Base-by-base conservation (phyloP, 2,113 vertebrate genomes). In the Heteronetta atricapilla region DNA sequence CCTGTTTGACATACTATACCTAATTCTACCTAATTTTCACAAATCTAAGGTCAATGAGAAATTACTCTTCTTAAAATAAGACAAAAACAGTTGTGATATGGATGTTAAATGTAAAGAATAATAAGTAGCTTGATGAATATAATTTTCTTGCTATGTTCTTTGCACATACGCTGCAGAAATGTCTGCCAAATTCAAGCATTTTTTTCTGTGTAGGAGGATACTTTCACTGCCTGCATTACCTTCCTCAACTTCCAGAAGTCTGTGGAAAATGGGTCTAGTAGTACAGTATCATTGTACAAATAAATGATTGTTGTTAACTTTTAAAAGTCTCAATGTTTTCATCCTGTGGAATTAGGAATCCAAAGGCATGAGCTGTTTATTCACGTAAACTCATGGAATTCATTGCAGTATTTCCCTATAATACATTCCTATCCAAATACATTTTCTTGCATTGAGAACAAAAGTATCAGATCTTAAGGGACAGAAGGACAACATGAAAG, bases 31-130 rank as follows among this genome's bases (percentile, higher is more conserved):
- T 88, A 78, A 96, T 97, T 97, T 96, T 97, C 95, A 93, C 80
- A 96, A 96, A 95, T 94, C 64, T 94, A 97, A 97, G 94, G 95
- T 97, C 96, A 97, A 97, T 69, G 93, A 95, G 72, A 96, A 96
- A 96, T 90, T 91, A 50, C 36, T 88, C 33, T 31, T 85, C 80
- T 95, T 89, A 75, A 96, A 93, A 94, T 86, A 81, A 83, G 87
- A 72, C n/a, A 78, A 76, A 94, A 95, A 53, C 80, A 44, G 29
- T 83, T 63, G 58, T 38, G 78, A 33, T 48, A 20, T 76, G 66
- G 20, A 58, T 93, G 46, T 86, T 60, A 89, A 95, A 76, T n/a
- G 62, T 80, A 89, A 95, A 91, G 80, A 87, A 82, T 52, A 75
- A 83, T 67, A 94, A 95, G 72, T 28, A 77, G 28, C 31, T 88